Percentiles rank a stretch among this genome's conserved stretches.
Conservation (phyloP, 2,888 invertebrate species). For the Portevinia maculata region DNA sequence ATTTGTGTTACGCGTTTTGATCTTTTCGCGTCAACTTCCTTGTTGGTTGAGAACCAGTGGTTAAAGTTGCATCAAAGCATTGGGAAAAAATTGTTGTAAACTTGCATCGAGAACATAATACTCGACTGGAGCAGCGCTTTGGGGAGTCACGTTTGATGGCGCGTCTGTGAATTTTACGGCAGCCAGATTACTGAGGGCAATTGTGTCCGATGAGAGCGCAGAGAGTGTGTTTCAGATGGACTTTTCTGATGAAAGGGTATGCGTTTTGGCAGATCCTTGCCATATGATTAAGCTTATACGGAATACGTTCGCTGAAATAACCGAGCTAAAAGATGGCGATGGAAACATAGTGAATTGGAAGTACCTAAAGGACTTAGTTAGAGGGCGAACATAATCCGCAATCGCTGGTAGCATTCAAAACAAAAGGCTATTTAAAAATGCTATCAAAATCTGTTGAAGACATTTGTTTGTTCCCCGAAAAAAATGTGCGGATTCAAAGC, state of each 20-base stretch:
- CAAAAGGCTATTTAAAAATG: too few relatives aligned
- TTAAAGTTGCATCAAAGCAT: not conserved
- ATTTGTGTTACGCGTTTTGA: too few relatives aligned
- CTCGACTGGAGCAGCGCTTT: not conserved
- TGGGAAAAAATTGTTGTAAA: not conserved
- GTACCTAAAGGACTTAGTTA: not conserved
- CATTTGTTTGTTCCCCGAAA: too few relatives aligned
- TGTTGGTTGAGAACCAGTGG: constrained; percentile 11
- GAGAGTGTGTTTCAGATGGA: not conserved
- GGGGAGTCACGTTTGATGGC: constrained; percentile 11
- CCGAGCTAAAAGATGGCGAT: not conserved
- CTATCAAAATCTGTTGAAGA: too few relatives aligned
- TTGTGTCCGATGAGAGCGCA: not conserved
- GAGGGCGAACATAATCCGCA: too few relatives aligned
- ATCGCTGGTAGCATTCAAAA: too few relatives aligned
- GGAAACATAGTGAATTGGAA: constrained; percentile 6
- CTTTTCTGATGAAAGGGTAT: not conserved
- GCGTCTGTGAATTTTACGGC: constrained; percentile 7
- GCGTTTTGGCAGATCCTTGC: constrained; percentile 12
- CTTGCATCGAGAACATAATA: constrained; percentile 12
- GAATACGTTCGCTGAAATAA: constrained; percentile 14
- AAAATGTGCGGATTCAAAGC: too few relatives aligned
- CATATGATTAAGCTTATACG: too few relatives aligned
- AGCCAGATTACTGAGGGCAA: constrained; percentile 2
- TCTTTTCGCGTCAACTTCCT: too few relatives aligned